phyloP scores from a whole-genome alignment of 2,888 invertebrate genomes.

The Epistrophe grossulariae region DNA sequence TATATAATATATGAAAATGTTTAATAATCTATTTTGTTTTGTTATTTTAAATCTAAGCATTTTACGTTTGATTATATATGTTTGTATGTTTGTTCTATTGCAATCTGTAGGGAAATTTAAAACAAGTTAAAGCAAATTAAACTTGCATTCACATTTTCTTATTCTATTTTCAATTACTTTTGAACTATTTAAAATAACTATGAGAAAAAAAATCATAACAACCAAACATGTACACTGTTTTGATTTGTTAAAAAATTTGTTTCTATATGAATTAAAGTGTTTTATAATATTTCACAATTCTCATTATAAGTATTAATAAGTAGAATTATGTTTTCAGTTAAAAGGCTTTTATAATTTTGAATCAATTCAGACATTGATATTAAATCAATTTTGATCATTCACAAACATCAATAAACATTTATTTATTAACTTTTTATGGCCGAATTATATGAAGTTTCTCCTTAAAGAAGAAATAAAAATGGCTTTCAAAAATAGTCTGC shows the following conservation, averaged over 20 bases:
- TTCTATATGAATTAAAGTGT: background rate
- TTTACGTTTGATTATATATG: constrained; percentile 8
- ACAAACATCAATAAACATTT: constrained; percentile 2
- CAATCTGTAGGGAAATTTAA: background rate
- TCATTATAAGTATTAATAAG: background rate
- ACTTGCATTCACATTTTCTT: background rate
- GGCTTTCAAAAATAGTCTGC: background rate
- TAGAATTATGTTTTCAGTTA: background rate
- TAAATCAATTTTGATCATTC: background rate
- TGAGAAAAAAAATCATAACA: background rate
- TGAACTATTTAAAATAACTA: background rate
- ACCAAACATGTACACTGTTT: background rate
- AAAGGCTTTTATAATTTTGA: background rate
- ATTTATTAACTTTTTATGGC: background rate
- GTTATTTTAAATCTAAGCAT: background rate
- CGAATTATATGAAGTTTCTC: background rate
- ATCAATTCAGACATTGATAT: background rate
- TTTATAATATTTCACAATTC: background rate
- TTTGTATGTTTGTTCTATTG: background rate
- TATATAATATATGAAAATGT: background rate
- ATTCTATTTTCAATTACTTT: too few species aligned
- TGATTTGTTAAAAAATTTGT: background rate
- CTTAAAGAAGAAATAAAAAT: background rate
- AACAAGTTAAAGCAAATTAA: background rate
- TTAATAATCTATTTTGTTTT: background rate